Evolutionary conservation across 53 echinoderm and acorn worm genomes (phyloP), one percentile per base, ranked within the genome.

Genomic region (Astropecten irregularis): DNA sequence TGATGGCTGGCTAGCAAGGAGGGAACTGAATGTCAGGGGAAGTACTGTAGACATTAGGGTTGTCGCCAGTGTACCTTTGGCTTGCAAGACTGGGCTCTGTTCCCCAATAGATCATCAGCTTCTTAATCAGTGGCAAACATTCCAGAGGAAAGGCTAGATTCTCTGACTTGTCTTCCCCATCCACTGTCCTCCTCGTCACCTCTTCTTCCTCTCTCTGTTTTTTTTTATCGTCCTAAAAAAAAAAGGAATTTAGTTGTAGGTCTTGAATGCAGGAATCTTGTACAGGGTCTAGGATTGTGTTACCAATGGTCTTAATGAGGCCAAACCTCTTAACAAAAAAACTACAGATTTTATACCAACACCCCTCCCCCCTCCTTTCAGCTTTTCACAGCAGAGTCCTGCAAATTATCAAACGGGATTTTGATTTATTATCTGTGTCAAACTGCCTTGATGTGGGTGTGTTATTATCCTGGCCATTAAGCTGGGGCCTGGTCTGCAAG

Each of bases 371-470:
- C 42, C 11, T 42, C 42, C 11, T 42, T 11, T 42, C 42, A 42
- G 11, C n/a, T n/a, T n/a, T n/a, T n/a, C 47, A 54, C 15, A 54
- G 10, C 56, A 38, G 51, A 55, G 56, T 39, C 55, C 74, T 74
- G 74, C 23, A 42, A 57, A 74, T 57, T n/a, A 56, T 74, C 57
- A 56, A 74, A 74, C 23, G 25, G 56, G 30, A 31, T 60, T 62
- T 26, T 79, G 79, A 79, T 79, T 79, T 61, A 79, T 79, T 79
- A 49, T 31, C 30, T 1, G 29, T 79, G 79, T 61, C 79, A 79
- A 10, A 44, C 22, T 68, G 28, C 6, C 18, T 36, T 3, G 9
- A 4, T 63, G 63, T 11, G 63, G 33, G 63, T 34, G 23, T 20
- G 47, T 46, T 46, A n/a, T 46, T 9, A 46, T 46, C 47, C 8